Conservation (phyloP, 2,888 invertebrate species). For the Heteropelma amictum region DNA sequence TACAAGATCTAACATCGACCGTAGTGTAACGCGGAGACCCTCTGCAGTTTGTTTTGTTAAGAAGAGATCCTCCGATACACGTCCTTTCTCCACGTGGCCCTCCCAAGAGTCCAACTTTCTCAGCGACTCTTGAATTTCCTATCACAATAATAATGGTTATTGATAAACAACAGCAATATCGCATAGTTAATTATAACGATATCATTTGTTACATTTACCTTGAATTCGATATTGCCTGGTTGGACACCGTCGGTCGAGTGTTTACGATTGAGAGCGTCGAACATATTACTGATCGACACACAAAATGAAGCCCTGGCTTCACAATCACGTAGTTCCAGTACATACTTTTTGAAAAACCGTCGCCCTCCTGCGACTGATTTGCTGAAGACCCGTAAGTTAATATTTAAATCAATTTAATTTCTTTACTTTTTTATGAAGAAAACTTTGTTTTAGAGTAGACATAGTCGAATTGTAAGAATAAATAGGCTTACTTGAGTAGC, state of each 20-base stretch:
- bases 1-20: conserved; percentile 54
- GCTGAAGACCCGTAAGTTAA: conserved; percentile 21
- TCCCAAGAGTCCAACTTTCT: conserved; percentile 55
- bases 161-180: conserved; percentile 2
- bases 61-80: conserved; percentile 43
- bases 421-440: background rate
- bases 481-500: conserved; percentile 1
- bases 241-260: conserved; percentile 22
- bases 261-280: conserved; percentile 43
- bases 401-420: background rate
- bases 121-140: conserved; percentile 46
- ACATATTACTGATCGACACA: conserved; percentile 36
- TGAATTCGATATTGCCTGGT: conserved; percentile 30
- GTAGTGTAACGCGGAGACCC: conserved; percentile 55
- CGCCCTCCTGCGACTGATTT: conserved; percentile 33
- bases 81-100: conserved; percentile 26
- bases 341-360: conserved; percentile 18
- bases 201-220: conserved; percentile 14
- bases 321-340: conserved; percentile 15
- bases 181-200: conserved; percentile 1
- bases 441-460: background rate
- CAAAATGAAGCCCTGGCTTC: conserved; percentile 12
- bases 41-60: conserved; percentile 56
- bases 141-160: conserved; percentile 25
- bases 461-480: background rate